phyloP scores from a whole-genome alignment of 2,113 vertebrate genomes.

The Trochalopteron elliotii region DNA sequence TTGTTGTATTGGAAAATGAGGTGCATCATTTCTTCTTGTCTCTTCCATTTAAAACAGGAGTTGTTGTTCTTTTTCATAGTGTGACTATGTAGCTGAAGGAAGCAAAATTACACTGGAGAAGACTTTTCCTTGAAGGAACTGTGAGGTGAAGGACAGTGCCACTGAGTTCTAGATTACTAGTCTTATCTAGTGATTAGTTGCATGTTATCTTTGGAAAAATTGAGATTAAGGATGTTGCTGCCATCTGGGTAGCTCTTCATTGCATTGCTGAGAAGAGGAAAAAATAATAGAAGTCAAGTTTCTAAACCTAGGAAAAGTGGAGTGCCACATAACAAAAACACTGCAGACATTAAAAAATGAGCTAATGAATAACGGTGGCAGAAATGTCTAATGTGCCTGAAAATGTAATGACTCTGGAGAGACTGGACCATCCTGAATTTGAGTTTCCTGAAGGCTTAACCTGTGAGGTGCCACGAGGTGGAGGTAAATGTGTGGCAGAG shows the following conservation, averaged over 20 bases:
- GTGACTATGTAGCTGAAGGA: neutral
- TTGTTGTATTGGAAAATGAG: neutral
- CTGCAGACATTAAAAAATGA: neutral
- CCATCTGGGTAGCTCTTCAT: neutral
- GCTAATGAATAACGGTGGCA: neutral
- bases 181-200: neutral
- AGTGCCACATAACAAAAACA: neutral
- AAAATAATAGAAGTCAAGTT: neutral
- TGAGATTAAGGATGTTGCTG: neutral
- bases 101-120: neutral
- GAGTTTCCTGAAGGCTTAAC: neutral
- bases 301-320: neutral
- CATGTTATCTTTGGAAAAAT: neutral
- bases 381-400: neutral
- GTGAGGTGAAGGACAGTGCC: neutral
- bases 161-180: neutral
- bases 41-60: neutral
- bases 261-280: neutral
- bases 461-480: neutral
- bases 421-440: neutral
- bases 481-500: neutral
- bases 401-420: neutral
- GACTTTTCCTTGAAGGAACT: neutral
- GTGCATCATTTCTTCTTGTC: neutral
- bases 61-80: neutral